Percentiles rank a stretch among this genome's conserved stretches.
These are phyloP conservation scores for Tachina lurida DNA, from an alignment of 2,888 invertebrate genomes.

Conservation along the genomic window DNA sequence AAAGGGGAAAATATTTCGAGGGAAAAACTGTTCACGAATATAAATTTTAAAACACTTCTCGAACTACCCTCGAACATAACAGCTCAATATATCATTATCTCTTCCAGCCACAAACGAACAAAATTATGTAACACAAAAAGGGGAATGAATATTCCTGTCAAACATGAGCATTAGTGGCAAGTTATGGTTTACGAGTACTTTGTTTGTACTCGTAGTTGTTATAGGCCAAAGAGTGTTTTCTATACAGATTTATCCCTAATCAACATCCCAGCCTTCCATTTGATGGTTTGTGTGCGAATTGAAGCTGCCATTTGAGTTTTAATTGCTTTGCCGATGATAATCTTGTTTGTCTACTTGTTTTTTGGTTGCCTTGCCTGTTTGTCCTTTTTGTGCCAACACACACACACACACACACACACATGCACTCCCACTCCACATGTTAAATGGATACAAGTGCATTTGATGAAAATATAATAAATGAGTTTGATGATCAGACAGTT, in stretches of 20 bases:
- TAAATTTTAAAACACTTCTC: no score
- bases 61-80: no score
- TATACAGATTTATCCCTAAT: constrained; percentile 39
- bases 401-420: neutral
- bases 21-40: no score
- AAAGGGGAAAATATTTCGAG: no score
- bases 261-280: neutral
- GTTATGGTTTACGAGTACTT: constrained; percentile 31
- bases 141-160: no score
- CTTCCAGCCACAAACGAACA: no score
- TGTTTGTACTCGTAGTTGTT: constrained; percentile 12
- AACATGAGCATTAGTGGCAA: constrained; percentile 62
- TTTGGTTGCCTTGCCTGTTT: constrained; percentile 27
- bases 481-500: constrained; percentile 70
- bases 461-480: constrained; percentile 51
- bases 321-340: constrained; percentile 59
- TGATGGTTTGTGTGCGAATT: constrained; percentile 2
- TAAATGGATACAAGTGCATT: constrained; percentile 76
- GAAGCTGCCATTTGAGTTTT: constrained; percentile 48
- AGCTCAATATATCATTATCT: no score
- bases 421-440: neutral
- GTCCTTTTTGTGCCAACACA: constrained; percentile 9
- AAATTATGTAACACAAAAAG: constrained; percentile 4
- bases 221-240: neutral
- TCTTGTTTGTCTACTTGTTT: constrained; percentile 40